A percentile compares a stretch with the other conserved stretches of the same genome.
These are phyloP conservation scores for Acrossocheilus fasciatus DNA, from an alignment of 2,797 vertebrate species.

Conservation along the genomic window DNA sequence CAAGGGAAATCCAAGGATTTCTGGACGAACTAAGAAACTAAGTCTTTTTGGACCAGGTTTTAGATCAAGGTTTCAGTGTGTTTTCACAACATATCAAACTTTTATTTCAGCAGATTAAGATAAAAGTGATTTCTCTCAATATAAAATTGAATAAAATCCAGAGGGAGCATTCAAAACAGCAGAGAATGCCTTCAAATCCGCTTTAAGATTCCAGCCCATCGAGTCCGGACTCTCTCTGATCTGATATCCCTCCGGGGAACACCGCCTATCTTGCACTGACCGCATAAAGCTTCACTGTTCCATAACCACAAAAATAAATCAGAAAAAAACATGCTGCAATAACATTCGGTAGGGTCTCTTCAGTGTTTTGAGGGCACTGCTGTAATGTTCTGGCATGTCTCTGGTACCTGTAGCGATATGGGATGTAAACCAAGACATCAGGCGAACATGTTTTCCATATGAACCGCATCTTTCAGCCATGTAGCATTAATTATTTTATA, in stretches of 20 bases:
- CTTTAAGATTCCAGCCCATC: constrained; percentile 7
- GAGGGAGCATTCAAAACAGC: neutral
- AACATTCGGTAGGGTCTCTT: constrained; percentile 55
- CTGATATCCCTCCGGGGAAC: constrained; percentile 17
- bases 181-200: neutral
- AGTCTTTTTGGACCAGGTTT: neutral
- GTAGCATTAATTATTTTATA: constrained; percentile 58
- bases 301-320: constrained; percentile 54
- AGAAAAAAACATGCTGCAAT: constrained; percentile 54
- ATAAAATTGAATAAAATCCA: neutral
- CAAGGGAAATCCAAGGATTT: neutral
- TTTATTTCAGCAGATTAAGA: neutral
- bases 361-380: constrained; percentile 36
- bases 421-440: constrained; percentile 32
- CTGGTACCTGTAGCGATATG: constrained; percentile 24
- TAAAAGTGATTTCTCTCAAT: neutral
- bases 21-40: neutral
- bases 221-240: neutral
- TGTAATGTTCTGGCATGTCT: neutral
- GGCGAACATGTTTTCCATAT: constrained; percentile 44
- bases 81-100: neutral
- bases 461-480: constrained; percentile 29
- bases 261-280: constrained; percentile 1
- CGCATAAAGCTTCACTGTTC: neutral
- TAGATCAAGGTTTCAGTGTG: neutral